Evolutionary conservation across 2,797 vertebrate species (phyloP).

Genomic region (Dendrocincla fuliginosa): DNA sequence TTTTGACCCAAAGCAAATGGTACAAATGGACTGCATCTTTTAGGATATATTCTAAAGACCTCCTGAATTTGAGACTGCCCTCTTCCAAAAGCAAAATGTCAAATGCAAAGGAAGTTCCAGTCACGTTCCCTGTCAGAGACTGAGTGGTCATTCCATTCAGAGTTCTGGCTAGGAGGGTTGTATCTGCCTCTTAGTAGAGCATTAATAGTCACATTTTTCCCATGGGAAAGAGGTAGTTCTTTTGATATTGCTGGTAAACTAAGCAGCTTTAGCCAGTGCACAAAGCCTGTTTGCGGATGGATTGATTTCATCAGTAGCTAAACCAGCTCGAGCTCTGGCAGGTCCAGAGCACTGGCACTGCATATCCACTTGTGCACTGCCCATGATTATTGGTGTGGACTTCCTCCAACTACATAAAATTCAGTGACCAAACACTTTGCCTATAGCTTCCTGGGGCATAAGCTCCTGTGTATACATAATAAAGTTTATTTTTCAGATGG

Average conservation of each 20-base stretch:
- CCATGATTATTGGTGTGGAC: not conserved
- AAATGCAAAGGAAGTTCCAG: not conserved
- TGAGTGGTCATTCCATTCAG: fast-evolving
- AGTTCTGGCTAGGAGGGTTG: not conserved
- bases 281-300: not conserved
- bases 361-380: not conserved
- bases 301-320: not conserved
- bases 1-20: not conserved
- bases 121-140: fast-evolving
- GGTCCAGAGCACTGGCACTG: not conserved
- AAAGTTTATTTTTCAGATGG: conserved; percentile 70
- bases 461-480: conserved; percentile 52
- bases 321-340: not conserved
- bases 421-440: conserved; percentile 21
- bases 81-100: not conserved
- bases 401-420: not conserved
- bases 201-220: not conserved
- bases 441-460: not conserved
- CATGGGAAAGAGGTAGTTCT: not conserved
- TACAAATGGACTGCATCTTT: not conserved
- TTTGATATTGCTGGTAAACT: not conserved
- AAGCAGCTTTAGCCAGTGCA: not conserved
- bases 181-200: not conserved
- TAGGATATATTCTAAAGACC: not conserved
- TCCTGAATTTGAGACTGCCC: not conserved